These are phyloP conservation scores for Cantharis flavilabris DNA, from an alignment of 2,888 invertebrate species.

Conservation along the genomic window DNA sequence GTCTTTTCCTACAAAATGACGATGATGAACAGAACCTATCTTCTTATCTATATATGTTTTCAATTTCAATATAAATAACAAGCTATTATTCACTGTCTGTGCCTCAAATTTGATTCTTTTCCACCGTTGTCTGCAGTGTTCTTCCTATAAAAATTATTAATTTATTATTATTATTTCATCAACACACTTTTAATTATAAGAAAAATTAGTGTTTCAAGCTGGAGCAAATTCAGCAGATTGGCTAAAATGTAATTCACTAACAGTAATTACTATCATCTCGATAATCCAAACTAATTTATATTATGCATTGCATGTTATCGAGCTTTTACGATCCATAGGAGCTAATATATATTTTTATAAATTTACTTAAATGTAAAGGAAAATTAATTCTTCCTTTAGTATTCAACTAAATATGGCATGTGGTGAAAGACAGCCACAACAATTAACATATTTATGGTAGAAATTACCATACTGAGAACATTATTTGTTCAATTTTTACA, in stretches of 20 bases:
- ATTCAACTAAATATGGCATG: too few relatives aligned
- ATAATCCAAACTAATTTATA: not conserved
- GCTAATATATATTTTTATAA: too few relatives aligned
- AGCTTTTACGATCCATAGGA: too few relatives aligned
- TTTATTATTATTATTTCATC: not conserved
- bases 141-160: conserved; percentile 51
- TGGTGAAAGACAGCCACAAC: too few relatives aligned
- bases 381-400: too few relatives aligned
- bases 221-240: not conserved
- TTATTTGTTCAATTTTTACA: too few relatives aligned
- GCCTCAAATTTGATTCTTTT: conserved; percentile 57
- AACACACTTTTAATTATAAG: not conserved
- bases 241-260: not conserved
- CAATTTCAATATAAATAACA: conserved; percentile 31
- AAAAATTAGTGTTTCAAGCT: not conserved
- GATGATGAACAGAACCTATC: conserved; percentile 32
- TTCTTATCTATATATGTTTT: conserved; percentile 30
- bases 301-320: too few relatives aligned
- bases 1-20: conserved; percentile 32
- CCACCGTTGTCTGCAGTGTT: conserved; percentile 57
- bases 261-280: not conserved
- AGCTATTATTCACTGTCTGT: conserved; percentile 53
- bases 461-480: too few relatives aligned
- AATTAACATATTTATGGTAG: too few relatives aligned
- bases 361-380: too few relatives aligned